Base-by-base conservation (phyloP, 2,797 vertebrate species). In the Euphonia xanthogaster region DNA sequence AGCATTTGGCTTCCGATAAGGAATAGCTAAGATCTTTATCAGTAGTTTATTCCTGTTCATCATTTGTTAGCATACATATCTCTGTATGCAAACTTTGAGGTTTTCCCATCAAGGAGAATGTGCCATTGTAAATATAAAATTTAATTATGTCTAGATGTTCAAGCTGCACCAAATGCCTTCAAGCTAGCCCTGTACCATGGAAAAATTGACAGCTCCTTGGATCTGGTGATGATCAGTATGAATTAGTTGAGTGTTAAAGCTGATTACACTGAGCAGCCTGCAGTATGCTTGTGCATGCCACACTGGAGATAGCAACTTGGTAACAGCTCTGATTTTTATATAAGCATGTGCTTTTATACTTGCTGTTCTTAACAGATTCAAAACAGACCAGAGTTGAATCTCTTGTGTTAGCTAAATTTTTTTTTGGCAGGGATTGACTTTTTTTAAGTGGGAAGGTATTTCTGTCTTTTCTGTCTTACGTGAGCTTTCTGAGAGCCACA, bases 221-320 rank as follows among this genome's bases (percentile, higher is more conserved):
- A 55, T 79, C 72, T 93, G 58, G n/a, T 70, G 55, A 19, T 70
- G 68, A 51, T 79, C 75, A 81, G 8, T 33, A 48, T 54, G 86
- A 86, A 55, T 84, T 62, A 78, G 47, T 37, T 63, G 51, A 75
- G n/a, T 23, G 44, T 81, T 90, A 81, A 86, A 80, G 77, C 70
- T 62, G 40, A 65, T 91, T 88, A 72, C 23, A 15, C 8, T 19
- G 35, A 80, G 76, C 65, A 88, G 51, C 23, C 25, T 82, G 57
- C 21, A 33, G 27, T 65, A 12, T 50, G 50, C 37, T 66, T 74
- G 20, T 54, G 53, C 21, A 4, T 67, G 71, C 47, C 54, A 45
- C 27, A 12, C n/a, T 76, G 78, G 25, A 76, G 57, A 19, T 33
- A 42, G 44, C 40, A 71, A 4, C 37, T 73, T 40, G 12, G 39